Evolutionary conservation across 2,888 invertebrate species (phyloP), one percentile per base, ranked within the genome.

Genomic region (Epistrophe eligans): DNA sequence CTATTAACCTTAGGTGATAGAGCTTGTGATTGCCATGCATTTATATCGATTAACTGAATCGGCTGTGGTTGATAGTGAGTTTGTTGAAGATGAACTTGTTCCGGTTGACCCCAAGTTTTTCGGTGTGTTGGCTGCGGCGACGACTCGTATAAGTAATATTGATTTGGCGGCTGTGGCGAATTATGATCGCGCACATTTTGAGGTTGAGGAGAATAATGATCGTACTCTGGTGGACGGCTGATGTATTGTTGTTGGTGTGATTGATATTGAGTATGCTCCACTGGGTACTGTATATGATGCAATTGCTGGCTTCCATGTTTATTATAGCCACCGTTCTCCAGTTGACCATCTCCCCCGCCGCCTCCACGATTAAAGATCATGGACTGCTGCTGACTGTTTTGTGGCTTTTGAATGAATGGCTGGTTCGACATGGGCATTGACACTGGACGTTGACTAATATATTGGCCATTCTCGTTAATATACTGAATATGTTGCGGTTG

Each of bases 131-230:
- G 90, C 92, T 93, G 92, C 92, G 94, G 94, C 32, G 92, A 90
- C 88, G 94, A 94, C 90, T 96, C 96, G 91, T 97, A 97, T 90
- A 97, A 93, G 93, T 96, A 97, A 93, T 97, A 97, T 92, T 96
- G 96, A 89, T 95, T 94, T 84, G 95, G 94, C 89, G 95, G 94
- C 89, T 92, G 92, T 58, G 90, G 90, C 24, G 90, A 90, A 67
- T 90, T 90, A 19, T 90, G 92, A 88, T 85, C 92, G 90, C 89
- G 74, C 91, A 87, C 89, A 73, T 88, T 89, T 60, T 89, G 89
- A 60, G 89, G 85, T 67, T 67, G 50, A 73, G 89, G 89, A 90
- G 91, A 92, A 90, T 93, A 93, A 71, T 93, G 92, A 89, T 93
- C 93, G 77, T 96, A 96, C 77, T 94, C 94, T 77, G 94, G 94